Percentiles rank a stretch among this genome's conserved stretches.
phyloP scores from a whole-genome alignment of 2,888 invertebrate species.

The Schizaphis graminum region DNA sequence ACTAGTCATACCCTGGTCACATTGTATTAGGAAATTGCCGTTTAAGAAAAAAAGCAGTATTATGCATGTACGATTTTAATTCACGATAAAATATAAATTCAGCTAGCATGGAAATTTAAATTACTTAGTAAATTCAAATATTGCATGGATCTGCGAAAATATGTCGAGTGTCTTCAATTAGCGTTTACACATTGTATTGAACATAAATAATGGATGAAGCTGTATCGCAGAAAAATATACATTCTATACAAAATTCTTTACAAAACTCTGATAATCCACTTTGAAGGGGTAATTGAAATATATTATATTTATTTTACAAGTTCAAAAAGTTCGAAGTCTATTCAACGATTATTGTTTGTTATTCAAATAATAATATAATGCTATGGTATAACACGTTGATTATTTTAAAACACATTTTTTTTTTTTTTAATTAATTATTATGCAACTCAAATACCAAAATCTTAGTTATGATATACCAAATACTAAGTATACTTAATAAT shows the following conservation, averaged over 20 bases:
- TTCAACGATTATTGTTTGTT: neutral
- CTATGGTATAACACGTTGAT: neutral
- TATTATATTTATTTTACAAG: neutral
- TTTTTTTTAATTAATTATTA: neutral
- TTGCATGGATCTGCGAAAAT: too few relatives aligned
- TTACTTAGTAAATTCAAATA: neutral
- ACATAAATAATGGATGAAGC: neutral
- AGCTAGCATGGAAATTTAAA: neutral
- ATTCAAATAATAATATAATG: neutral
- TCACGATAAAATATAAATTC: neutral
- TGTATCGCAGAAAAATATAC: neutral
- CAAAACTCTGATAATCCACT: neutral
- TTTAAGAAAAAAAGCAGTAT: neutral
- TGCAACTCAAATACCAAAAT: neutral
- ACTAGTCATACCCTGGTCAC: too few relatives aligned
- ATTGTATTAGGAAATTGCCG: neutral
- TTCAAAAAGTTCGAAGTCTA: neutral
- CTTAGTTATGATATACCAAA: neutral
- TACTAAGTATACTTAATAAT: neutral
- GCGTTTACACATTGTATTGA: neutral
- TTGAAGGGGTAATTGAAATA: neutral
- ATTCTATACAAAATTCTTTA: neutral
- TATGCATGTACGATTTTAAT: neutral
- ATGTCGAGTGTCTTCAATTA: neutral
- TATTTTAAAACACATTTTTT: neutral